phyloP scores from a whole-genome alignment of 1,140 invertebrate genomes.

The Nasonia vitripennis region DNA sequence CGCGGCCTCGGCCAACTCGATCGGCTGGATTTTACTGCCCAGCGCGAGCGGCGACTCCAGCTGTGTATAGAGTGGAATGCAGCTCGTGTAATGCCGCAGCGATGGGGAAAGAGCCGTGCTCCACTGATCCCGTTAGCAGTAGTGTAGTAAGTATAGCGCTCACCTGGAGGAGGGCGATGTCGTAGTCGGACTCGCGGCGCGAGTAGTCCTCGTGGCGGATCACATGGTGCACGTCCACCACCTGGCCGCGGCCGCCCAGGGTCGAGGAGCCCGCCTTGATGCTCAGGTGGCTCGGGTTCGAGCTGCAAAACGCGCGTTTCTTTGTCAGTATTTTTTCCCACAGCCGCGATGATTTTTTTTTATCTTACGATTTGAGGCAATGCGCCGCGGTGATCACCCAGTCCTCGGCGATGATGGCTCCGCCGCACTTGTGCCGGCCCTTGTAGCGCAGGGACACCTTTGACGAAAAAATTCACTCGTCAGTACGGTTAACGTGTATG shows the following conservation, averaged over 20 bases:
- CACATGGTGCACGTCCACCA: slow-evolving; percentile 48
- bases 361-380: slow-evolving; percentile 70
- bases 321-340: too few relatives aligned
- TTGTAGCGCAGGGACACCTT: slow-evolving; percentile 64
- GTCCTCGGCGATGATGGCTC: slow-evolving; percentile 70
- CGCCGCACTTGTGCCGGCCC: slow-evolving; percentile 73
- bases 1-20: slow-evolving; percentile 59
- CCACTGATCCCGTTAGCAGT: not conserved
- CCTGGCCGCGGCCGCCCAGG: slow-evolving; percentile 54
- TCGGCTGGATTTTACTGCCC: slow-evolving; percentile 56
- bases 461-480: not conserved
- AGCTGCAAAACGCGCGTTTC: not conserved
- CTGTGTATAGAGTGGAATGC: slow-evolving; percentile 50
- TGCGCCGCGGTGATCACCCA: slow-evolving; percentile 76
- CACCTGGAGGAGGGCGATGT: slow-evolving; percentile 64
- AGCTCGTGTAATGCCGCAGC: too few relatives aligned
- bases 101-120: not conserved
- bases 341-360: not conserved
- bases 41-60: slow-evolving; percentile 59
- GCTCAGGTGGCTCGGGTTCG: slow-evolving; percentile 11
- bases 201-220: slow-evolving; percentile 62
- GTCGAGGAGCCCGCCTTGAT: slow-evolving; percentile 58
- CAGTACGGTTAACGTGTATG: not conserved
- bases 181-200: slow-evolving; percentile 56
- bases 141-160: not conserved